Percentiles rank a stretch among this genome's conserved stretches.
phyloP scores from a whole-genome alignment of 2,888 invertebrate genomes.

The Drosophila phalerata region DNA sequence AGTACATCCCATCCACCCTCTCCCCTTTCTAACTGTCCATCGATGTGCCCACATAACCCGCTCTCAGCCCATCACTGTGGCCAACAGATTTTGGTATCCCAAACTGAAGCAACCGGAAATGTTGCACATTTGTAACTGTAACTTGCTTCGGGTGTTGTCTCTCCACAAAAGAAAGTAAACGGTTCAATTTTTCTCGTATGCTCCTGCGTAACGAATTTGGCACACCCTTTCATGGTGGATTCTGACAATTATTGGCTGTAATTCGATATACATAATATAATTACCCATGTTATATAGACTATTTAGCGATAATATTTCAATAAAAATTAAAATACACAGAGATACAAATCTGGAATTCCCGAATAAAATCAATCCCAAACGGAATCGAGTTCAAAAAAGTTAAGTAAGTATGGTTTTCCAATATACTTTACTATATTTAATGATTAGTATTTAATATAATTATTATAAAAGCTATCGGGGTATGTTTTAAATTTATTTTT shows the following conservation, averaged over 20 bases:
- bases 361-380: too few species aligned
- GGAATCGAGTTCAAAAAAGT: too few species aligned
- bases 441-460: too few species aligned
- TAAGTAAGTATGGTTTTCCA: too few species aligned
- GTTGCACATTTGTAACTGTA: constrained; percentile 78
- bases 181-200: constrained; percentile 6
- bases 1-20: background rate
- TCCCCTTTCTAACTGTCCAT: constrained; percentile 15
- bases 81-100: constrained; percentile 78
- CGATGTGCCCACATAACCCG: constrained; percentile 31
- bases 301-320: constrained; percentile 6
- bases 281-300: background rate
- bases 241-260: constrained; percentile 34
- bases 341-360: too few species aligned
- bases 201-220: constrained; percentile 40
- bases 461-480: too few species aligned
- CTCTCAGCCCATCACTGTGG: constrained; percentile 64
- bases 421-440: too few species aligned
- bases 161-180: constrained; percentile 33
- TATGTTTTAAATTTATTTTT: too few species aligned
- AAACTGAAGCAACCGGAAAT: constrained; percentile 74
- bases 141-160: constrained; percentile 53
- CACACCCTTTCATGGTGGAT: constrained; percentile 37
- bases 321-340: too few species aligned
- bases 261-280: constrained; percentile 18